Percentiles rank a stretch among this genome's conserved stretches.
Conservation (phyloP, 2,888 invertebrate genomes). For the Andrena haemorrhoa region DNA sequence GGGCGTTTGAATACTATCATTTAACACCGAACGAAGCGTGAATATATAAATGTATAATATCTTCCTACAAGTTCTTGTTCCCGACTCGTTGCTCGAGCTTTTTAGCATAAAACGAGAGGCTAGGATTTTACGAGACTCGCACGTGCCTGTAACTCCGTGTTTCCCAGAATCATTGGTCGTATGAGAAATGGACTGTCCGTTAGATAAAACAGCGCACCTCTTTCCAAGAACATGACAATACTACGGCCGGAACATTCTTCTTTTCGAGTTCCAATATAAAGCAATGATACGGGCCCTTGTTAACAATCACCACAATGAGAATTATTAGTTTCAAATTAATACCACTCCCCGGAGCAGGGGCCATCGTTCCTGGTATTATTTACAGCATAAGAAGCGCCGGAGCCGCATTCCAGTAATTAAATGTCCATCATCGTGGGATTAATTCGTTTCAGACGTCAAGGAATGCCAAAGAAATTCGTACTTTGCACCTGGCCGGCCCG, state of each 20-base stretch:
- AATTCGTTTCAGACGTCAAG: not conserved
- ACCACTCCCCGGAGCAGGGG: too few species aligned
- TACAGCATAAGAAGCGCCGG: not conserved
- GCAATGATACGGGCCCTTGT: not conserved
- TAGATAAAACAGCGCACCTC: constrained; percentile 9
- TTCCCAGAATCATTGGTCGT: constrained; percentile 23
- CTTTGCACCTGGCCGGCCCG: constrained; percentile 1
- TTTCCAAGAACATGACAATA: constrained; percentile 20
- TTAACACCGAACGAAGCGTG: constrained; percentile 64
- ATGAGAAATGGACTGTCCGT: constrained; percentile 13
- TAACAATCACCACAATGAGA: too few species aligned
- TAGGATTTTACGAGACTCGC: constrained; percentile 1
- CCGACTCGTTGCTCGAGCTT: constrained; percentile 6
- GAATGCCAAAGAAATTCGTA: not conserved
- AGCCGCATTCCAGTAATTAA: not conserved
- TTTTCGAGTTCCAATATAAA: not conserved
- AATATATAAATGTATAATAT: constrained; percentile 71
- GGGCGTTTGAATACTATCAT: constrained; percentile 69
- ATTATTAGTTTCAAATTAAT: too few species aligned
- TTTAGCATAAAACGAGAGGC: constrained; percentile 32
- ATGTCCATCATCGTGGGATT: not conserved
- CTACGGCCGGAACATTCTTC: not conserved
- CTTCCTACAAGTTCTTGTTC: constrained; percentile 55
- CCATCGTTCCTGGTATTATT: not conserved
- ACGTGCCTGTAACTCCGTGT: constrained; percentile 23